Evolutionary conservation across 2,797 vertebrate genomes (phyloP).

Genomic region (Rhincodon typus): DNA sequence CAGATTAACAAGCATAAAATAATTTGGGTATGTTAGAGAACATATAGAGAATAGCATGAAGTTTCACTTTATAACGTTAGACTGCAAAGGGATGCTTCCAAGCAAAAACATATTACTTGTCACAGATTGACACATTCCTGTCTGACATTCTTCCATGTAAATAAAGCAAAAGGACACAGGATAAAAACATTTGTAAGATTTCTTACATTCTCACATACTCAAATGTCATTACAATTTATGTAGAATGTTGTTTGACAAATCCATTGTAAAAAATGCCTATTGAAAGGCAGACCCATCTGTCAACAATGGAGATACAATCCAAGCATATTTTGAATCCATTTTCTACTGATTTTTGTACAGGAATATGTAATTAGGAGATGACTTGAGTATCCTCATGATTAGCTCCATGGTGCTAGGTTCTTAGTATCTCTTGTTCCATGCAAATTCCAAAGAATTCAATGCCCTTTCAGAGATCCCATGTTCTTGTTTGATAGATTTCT

Average conservation of each 20-base stretch:
- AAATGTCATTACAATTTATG: background rate
- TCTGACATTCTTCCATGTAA: background rate
- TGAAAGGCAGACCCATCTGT: background rate
- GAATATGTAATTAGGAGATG: background rate
- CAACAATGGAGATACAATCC: background rate
- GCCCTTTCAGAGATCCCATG: background rate
- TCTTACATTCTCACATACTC: background rate
- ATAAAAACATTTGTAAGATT: background rate
- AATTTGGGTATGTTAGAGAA: background rate
- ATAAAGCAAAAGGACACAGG: background rate
- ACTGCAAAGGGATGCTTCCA: background rate
- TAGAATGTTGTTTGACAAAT: background rate
- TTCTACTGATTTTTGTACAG: background rate
- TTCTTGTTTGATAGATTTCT: background rate
- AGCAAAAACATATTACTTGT: background rate
- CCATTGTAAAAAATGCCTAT: too few species aligned
- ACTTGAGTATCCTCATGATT: background rate
- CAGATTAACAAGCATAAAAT: background rate
- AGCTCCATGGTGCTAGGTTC: background rate
- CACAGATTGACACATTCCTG: constrained; percentile 3
- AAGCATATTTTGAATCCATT: background rate
- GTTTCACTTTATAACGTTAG: background rate
- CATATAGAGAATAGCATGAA: background rate
- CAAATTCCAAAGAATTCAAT: background rate
- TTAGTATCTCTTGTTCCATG: background rate